These are phyloP conservation scores for Paramisgurnus dabryanus DNA, from an alignment of 2,113 vertebrate genomes.

Conservation along the genomic window DNA sequence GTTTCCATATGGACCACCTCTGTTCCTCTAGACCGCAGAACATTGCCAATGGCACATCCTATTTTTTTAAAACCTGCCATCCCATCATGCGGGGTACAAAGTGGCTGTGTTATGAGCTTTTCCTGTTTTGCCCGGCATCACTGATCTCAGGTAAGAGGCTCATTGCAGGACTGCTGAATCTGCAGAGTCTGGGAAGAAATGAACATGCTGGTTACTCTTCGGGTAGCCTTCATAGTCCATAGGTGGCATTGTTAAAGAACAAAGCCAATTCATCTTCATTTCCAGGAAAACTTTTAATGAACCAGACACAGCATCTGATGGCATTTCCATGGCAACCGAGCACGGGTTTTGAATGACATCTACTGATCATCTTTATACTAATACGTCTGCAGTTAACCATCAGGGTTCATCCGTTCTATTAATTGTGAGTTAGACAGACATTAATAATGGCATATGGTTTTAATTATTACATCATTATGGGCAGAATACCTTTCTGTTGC, in stretches of 20 bases:
- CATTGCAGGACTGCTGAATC: constrained; percentile 57
- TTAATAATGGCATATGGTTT: constrained; percentile 37
- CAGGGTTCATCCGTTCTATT: constrained; percentile 18
- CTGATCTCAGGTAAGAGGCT: constrained; percentile 52
- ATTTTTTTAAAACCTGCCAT: constrained; percentile 63
- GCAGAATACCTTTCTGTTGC: constrained; percentile 34
- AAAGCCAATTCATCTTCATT: constrained; percentile 37
- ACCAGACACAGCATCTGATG: constrained; percentile 2
- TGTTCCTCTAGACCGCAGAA: constrained; percentile 55
- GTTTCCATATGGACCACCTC: constrained; percentile 49
- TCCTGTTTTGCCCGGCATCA: constrained; percentile 63
- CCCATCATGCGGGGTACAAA: constrained; percentile 69
- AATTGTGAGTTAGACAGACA: constrained; percentile 23
- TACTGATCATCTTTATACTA: background rate
- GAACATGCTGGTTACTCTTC: constrained; percentile 27
- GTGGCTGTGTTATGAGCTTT: constrained; percentile 58
- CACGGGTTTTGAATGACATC: background rate
- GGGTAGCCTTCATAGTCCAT: constrained; percentile 21
- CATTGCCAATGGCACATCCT: constrained; percentile 58
- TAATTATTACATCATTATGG: constrained; percentile 11
- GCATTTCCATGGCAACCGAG: background rate
- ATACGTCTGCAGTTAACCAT: constrained; percentile 19
- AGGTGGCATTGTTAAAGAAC: constrained; percentile 54
- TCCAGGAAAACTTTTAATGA: constrained; percentile 9
- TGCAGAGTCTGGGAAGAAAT: constrained; percentile 49